Base-by-base conservation (phyloP, 2,888 invertebrate genomes). In the Andrena praecox region DNA sequence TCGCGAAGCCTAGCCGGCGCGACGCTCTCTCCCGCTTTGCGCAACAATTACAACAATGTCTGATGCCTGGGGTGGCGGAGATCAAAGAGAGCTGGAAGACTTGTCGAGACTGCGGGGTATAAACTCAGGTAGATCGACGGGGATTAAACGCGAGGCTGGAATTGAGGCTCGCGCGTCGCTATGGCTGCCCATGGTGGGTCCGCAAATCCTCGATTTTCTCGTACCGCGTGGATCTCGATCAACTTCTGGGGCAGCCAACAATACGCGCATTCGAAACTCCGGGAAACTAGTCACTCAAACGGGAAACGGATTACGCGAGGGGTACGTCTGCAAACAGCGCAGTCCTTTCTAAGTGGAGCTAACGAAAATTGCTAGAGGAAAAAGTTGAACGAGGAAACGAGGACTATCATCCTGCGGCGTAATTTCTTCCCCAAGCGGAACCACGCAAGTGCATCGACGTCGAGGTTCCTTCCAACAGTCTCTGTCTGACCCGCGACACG, bases 51-150 rank as follows among this genome's bases (percentile, higher is more conserved):
- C 56, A 74, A 87, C 85, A 83, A 85, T 80, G 77, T 77, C 77
- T 73, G 64, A 42, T 69, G n/a, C 29, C 48, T 35, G 33, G n/a
- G 63, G 29, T 73, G 77, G 66, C 29, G 16, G 67, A 85, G 85
- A 87, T 87, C 87, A 87, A 87, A 87, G 85, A 29, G 71, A 85
- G 62, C 64, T 83, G 56, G 87, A 87, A 87, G 85, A 82, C 87
- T 80, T 85, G 85, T 80, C 78, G 74, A n/a, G 74, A 71, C 80
- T 42, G 70, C 64, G 78, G 63, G 82, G 80, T 85, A 84, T 84
- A 84, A 84, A 84, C 84, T 79, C 67, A 24, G 42, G 80, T 72
- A 59, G 84, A 84, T 86, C 80, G 82, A 77, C 84, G 42, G 54
- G 84, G 84, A 87, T 87, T 87, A 87, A 82, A 77, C 71, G 27